phyloP scores from a whole-genome alignment of 2,888 invertebrate species.

The Tenthredo livida region DNA sequence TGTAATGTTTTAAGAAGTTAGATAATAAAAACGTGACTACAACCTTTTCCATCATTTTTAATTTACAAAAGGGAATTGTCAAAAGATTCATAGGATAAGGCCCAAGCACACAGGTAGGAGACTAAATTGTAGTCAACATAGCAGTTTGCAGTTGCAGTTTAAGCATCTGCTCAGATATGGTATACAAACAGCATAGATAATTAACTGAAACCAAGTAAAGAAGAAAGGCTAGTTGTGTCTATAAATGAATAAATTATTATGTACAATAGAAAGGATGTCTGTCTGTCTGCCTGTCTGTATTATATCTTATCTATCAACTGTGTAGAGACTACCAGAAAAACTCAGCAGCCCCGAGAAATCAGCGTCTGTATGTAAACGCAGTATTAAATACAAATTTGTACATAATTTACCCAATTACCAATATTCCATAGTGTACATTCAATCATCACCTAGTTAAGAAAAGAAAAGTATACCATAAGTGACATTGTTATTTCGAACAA shows the following conservation, averaged over 20 bases:
- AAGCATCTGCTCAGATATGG: slow-evolving; percentile 10
- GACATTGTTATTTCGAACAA: slow-evolving; percentile 3
- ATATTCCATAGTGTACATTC: slow-evolving; percentile 62
- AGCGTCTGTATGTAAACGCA: slow-evolving; percentile 69
- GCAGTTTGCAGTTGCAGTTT: slow-evolving; percentile 51
- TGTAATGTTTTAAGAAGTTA: slow-evolving; percentile 76
- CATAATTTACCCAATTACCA: slow-evolving; percentile 65
- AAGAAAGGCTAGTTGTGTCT: slow-evolving; percentile 52
- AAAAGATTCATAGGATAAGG: slow-evolving; percentile 29
- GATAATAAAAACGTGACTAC: slow-evolving; percentile 74
- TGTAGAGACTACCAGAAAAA: slow-evolving; percentile 60
- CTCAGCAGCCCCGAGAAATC: slow-evolving; percentile 56
- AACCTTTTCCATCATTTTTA: slow-evolving; percentile 71
- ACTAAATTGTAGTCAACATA: slow-evolving; percentile 52
- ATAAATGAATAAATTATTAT: slow-evolving; percentile 53
- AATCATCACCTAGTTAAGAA: slow-evolving; percentile 32
- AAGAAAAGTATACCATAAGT: slow-evolving; percentile 2
- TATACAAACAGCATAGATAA: background rate
- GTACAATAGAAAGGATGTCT: slow-evolving; percentile 58
- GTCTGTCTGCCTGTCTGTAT: slow-evolving; percentile 63
- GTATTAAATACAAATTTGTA: slow-evolving; percentile 72
- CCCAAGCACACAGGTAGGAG: slow-evolving; percentile 39
- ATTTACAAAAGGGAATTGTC: slow-evolving; percentile 60
- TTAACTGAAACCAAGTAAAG: slow-evolving; percentile 50
- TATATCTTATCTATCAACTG: slow-evolving; percentile 24